Evolutionary conservation across 2,888 invertebrate species (phyloP).

Genomic region (Lepidocyrtinus sp.): DNA sequence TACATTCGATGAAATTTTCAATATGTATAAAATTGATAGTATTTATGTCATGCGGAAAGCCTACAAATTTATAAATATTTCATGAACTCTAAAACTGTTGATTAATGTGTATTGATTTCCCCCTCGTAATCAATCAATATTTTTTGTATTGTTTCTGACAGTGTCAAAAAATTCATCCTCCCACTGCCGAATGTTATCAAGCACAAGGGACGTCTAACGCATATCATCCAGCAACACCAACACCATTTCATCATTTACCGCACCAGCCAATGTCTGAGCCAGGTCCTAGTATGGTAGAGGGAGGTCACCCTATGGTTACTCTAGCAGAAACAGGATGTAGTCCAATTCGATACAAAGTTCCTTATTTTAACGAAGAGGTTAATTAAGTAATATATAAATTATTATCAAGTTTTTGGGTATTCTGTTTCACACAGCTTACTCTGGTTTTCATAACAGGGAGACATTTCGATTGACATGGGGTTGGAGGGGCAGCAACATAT

Average conservation of each 20-base stretch:
- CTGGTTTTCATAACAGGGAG: conserved; percentile 41
- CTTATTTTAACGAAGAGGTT: conserved; percentile 65
- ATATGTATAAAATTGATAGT: neutral
- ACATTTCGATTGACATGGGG: conserved; percentile 48
- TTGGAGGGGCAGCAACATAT: conserved; percentile 16
- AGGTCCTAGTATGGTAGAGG: conserved; percentile 46
- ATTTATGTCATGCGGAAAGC: neutral
- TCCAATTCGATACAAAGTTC: conserved; percentile 66
- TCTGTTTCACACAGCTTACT: neutral
- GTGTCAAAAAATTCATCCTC: conserved; percentile 54
- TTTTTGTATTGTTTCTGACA: conserved; percentile 34
- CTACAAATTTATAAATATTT: conserved; percentile 46
- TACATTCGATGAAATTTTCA: conserved; percentile 6
- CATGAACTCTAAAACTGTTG: conserved; percentile 21
- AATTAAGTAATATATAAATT: too few species aligned
- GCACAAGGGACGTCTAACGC: conserved; percentile 40
- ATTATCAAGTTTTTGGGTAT: neutral
- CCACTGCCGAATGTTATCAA: conserved; percentile 33
- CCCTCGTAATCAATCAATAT: neutral
- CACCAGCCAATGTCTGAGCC: conserved; percentile 61
- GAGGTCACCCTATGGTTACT: conserved; percentile 49
- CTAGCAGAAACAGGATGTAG: conserved; percentile 66
- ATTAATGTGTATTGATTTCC: conserved; percentile 22
- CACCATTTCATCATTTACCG: conserved; percentile 56
- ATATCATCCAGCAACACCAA: conserved; percentile 25